Evolutionary conservation across 2,888 invertebrate genomes (phyloP).

Genomic region (Eretmocerus hayati): DNA sequence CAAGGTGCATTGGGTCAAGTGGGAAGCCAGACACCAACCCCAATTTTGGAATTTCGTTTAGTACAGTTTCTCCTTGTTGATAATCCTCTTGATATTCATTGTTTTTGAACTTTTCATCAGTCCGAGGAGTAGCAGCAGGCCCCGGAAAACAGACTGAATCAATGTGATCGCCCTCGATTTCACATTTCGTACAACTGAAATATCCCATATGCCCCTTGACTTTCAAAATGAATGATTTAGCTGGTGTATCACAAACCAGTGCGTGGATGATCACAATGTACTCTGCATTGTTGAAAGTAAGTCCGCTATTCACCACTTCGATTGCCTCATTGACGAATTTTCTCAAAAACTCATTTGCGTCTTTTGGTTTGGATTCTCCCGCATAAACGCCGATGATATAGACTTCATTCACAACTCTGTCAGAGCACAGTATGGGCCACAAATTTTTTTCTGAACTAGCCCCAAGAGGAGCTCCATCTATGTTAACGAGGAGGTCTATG

Average conservation of each 20-base stretch:
- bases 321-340: background rate
- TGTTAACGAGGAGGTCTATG: no score
- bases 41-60: background rate
- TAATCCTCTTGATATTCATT: background rate
- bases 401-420: no score
- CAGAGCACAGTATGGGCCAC: no score
- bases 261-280: background rate
- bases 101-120: background rate
- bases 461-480: no score
- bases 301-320: background rate
- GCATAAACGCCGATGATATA: no score
- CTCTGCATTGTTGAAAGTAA: no score
- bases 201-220: background rate
- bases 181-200: slow-evolving; percentile 1
- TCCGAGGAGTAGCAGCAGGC: background rate
- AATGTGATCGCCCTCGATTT: background rate
- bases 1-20: slow-evolving; percentile 1
- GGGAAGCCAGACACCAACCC: background rate
- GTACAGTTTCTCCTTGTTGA: background rate
- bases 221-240: background rate
- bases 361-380: no score
- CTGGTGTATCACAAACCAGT: background rate
- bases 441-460: no score
- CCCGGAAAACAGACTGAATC: background rate
- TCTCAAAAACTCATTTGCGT: background rate